Conservation (phyloP, 2,797 vertebrate genomes). For the Amblyopsis hoosieri region DNA sequence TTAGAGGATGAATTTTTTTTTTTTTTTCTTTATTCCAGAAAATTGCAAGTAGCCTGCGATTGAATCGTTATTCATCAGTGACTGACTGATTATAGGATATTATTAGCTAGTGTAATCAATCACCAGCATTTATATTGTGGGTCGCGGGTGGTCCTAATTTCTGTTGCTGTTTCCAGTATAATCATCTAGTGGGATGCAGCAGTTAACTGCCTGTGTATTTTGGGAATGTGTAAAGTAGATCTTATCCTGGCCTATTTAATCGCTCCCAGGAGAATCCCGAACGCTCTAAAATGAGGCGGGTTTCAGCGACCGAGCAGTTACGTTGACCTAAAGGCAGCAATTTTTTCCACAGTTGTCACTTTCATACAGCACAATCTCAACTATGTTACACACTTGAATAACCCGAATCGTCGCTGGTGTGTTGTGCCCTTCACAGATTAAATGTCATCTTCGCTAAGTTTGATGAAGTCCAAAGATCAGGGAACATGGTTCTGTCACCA, state of each 20-base stretch:
- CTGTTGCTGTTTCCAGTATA: conserved; percentile 1
- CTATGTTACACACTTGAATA: background rate
- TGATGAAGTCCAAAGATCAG: conserved; percentile 94
- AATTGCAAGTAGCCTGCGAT: too few species aligned
- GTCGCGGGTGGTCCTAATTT: background rate
- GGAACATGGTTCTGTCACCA: conserved; percentile 89
- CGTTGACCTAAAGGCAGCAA: conserved; percentile 3
- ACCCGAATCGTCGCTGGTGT: background rate
- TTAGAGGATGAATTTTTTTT: too few species aligned
- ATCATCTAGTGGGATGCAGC: background rate
- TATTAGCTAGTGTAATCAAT: too few species aligned
- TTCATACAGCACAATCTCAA: background rate
- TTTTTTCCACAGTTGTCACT: background rate
- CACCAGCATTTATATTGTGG: too few species aligned
- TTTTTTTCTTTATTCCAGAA: too few species aligned
- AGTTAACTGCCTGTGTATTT: conserved; percentile 14
- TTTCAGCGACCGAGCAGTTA: conserved; percentile 1
- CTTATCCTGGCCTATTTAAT: conserved; percentile 35
- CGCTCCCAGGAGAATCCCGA: background rate
- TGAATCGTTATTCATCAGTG: too few species aligned
- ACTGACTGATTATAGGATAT: too few species aligned
- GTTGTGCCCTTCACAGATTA: conserved; percentile 73
- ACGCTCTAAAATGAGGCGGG: conserved; percentile 17
- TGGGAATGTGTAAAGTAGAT: conserved; percentile 8
- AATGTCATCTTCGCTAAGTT: conserved; percentile 97